Percentiles rank a stretch among this genome's conserved stretches.
phyloP scores from a whole-genome alignment of 2,888 invertebrate species.

The Agrotis puta region DNA sequence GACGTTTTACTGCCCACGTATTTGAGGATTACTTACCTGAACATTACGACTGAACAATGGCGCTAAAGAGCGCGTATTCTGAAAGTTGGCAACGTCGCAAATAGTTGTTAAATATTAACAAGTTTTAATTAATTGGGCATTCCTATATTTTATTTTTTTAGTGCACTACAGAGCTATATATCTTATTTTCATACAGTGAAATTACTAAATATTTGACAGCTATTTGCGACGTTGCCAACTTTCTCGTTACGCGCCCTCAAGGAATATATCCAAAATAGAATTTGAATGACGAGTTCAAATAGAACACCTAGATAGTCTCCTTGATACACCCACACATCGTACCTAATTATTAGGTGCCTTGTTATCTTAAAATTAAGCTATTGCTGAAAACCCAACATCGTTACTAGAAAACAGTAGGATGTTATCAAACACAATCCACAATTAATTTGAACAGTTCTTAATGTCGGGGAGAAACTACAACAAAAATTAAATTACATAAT shows the following conservation, averaged over 20 bases:
- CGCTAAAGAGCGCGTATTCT: too few relatives aligned
- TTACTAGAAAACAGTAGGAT: not conserved
- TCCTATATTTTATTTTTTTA: too few relatives aligned
- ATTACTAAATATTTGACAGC: too few relatives aligned
- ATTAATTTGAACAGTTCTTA: not conserved
- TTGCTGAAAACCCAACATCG: not conserved
- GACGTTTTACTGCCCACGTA: not conserved
- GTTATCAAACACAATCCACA: conserved; percentile 3
- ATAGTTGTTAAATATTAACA: too few relatives aligned
- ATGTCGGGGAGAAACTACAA: conserved; percentile 15
- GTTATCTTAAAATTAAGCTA: not conserved
- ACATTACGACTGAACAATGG: too few relatives aligned
- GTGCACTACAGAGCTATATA: too few relatives aligned
- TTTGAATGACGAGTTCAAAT: not conserved
- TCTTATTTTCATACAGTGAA: too few relatives aligned
- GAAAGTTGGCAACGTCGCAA: too few relatives aligned
- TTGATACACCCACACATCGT: conserved; percentile 5
- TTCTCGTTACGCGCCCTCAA: too few relatives aligned
- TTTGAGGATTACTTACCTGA: not conserved
- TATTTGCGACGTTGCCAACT: too few relatives aligned
- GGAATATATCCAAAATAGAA: not conserved
- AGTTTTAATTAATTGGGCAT: too few relatives aligned
- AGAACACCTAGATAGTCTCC: not conserved
- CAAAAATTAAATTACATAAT: conserved; percentile 2
- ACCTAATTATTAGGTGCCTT: not conserved